Conservation (phyloP, 2,888 invertebrate genomes). For the Cremastinae sp. region DNA sequence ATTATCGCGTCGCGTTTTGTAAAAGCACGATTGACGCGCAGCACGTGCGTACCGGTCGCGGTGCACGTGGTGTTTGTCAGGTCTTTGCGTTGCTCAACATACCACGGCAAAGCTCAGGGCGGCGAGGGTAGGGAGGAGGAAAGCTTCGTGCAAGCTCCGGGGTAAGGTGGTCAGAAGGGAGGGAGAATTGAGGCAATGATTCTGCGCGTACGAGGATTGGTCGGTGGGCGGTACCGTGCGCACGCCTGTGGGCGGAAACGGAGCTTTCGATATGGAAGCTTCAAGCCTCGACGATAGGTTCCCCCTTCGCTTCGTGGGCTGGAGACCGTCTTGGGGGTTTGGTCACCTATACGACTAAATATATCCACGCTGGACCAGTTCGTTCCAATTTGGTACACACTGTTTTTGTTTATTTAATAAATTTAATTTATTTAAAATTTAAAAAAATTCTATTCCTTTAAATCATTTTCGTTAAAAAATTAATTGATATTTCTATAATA, state of each 20-base stretch:
- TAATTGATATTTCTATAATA: no score
- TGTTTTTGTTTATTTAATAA: not conserved
- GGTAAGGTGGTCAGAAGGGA: slow-evolving; percentile 9
- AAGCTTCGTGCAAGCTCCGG: not conserved
- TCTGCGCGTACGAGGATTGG: slow-evolving; percentile 75
- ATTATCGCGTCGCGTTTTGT: not conserved
- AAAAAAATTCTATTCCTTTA: not conserved
- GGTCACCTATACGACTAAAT: slow-evolving; percentile 65
- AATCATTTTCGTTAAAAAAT: no score
- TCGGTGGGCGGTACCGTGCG: slow-evolving; percentile 76
- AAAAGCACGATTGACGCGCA: slow-evolving; percentile 64
- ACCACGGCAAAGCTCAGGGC: slow-evolving; percentile 67
- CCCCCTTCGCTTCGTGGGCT: slow-evolving; percentile 73
- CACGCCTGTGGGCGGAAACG: slow-evolving; percentile 77
- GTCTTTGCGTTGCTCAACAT: slow-evolving; percentile 69
- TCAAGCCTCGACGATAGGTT: slow-evolving; percentile 76
- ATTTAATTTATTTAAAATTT: not conserved
- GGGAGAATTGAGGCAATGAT: slow-evolving; percentile 70
- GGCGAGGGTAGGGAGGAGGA: not conserved
- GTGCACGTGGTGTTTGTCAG: slow-evolving; percentile 79
- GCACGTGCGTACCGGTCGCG: slow-evolving; percentile 78
- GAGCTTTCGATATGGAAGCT: slow-evolving; percentile 74
- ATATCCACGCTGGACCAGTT: slow-evolving; percentile 6
- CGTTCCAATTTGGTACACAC: slow-evolving; percentile 31
- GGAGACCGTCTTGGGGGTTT: slow-evolving; percentile 63